phyloP scores from a whole-genome alignment of 2,113 vertebrate species.

The Cephalopholis sonnerati region DNA sequence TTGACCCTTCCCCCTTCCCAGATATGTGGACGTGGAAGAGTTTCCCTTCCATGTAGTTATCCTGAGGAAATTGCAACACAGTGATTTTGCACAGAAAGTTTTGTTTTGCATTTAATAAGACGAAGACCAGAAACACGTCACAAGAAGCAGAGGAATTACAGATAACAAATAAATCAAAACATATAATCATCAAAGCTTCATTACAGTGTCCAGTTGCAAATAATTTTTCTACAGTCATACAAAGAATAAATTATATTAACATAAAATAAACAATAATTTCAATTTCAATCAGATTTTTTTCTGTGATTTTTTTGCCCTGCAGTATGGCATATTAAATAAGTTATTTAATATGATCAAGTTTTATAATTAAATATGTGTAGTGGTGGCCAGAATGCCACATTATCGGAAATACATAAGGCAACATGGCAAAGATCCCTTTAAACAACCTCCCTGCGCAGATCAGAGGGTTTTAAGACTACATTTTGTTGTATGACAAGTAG shows the following conservation, averaged over 20 bases:
- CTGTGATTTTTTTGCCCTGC: constrained; percentile 7
- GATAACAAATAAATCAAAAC: neutral
- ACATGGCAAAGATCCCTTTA: neutral
- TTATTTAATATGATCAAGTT: constrained; percentile 12
- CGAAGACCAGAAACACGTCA: neutral
- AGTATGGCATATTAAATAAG: neutral
- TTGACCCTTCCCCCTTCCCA: too few relatives aligned
- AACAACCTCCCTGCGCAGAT: neutral
- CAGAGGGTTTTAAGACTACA: too few relatives aligned
- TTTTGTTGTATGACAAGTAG: neutral
- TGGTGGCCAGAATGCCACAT: neutral
- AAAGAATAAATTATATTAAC: constrained; percentile 27
- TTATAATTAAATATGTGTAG: constrained; percentile 3
- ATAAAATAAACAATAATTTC: constrained; percentile 9
- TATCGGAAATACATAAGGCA: neutral
- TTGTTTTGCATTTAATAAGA: neutral
- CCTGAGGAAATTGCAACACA: neutral
- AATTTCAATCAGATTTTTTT: neutral
- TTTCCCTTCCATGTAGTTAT: neutral
- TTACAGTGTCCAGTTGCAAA: constrained; percentile 16
- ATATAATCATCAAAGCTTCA: constrained; percentile 52
- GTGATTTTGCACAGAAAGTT: neutral
- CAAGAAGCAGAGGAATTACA: neutral
- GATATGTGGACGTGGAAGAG: too few relatives aligned
- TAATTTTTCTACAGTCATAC: constrained; percentile 13